phyloP scores from a whole-genome alignment of 2,797 vertebrate genomes.

The Hydrocynus forskahlii region DNA sequence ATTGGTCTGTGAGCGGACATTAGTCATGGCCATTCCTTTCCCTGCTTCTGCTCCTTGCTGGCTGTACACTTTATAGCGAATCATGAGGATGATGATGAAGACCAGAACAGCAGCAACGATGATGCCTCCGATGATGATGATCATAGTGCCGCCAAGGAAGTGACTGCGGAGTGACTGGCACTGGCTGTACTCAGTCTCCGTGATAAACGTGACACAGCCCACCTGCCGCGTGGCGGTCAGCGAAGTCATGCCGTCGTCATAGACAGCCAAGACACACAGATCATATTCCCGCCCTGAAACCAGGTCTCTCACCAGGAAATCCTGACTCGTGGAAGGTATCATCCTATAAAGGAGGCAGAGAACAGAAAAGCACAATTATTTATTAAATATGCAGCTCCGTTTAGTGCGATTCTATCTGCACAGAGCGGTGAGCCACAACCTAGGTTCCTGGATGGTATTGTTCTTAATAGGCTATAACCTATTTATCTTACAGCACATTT shows the following conservation, averaged over 20 bases:
- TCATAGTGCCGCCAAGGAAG: constrained; percentile 93
- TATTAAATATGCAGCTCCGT: constrained; percentile 19
- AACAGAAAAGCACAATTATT: constrained; percentile 3
- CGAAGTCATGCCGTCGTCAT: constrained; percentile 86
- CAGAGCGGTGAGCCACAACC: background rate
- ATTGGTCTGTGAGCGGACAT: constrained; percentile 78
- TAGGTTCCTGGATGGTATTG: too few relatives aligned
- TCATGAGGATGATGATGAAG: constrained; percentile 96
- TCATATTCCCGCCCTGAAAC: constrained; percentile 85
- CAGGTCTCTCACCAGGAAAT: constrained; percentile 88
- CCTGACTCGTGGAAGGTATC: constrained; percentile 88
- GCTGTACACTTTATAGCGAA: constrained; percentile 92
- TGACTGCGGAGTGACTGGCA: constrained; percentile 87
- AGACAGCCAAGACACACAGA: constrained; percentile 87
- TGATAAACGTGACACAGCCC: constrained; percentile 89
- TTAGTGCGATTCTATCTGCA: background rate
- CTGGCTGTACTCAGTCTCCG: constrained; percentile 82
- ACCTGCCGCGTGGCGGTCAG: constrained; percentile 86
- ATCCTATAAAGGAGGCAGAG: constrained; percentile 74
- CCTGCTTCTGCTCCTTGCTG: constrained; percentile 79
- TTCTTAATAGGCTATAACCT: background rate
- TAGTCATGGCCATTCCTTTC: constrained; percentile 72
- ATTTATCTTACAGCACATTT: background rate
- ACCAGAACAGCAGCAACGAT: constrained; percentile 93
- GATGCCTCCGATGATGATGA: constrained; percentile 94